These are phyloP conservation scores for Tachyglossus aculeatus DNA, from an alignment of 2,797 vertebrate species.

Conservation along the genomic window DNA sequence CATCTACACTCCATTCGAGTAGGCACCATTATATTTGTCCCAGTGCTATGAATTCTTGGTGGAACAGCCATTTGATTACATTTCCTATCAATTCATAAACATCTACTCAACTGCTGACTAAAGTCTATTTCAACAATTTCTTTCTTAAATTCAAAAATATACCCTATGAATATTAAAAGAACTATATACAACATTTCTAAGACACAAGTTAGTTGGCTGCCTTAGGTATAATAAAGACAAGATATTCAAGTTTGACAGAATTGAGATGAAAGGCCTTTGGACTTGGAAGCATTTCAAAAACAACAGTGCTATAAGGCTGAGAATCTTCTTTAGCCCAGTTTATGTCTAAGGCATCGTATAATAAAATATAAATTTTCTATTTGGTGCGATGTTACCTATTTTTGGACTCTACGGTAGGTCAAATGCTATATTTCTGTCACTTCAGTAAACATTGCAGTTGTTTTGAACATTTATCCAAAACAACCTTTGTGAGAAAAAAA, in stretches of 20 bases:
- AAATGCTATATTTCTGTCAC: constrained; percentile 67
- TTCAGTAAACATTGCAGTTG: constrained; percentile 53
- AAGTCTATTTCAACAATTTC: constrained; percentile 71
- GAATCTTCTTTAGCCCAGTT: constrained; percentile 77
- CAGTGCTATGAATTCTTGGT: constrained; percentile 73
- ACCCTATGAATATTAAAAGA: constrained; percentile 80
- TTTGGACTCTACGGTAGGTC: constrained; percentile 68
- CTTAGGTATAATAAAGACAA: constrained; percentile 68
- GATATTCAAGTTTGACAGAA: constrained; percentile 82
- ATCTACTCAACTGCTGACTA: constrained; percentile 68
- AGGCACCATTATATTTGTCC: constrained; percentile 79
- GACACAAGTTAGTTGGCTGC: constrained; percentile 76
- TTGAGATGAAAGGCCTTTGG: constrained; percentile 83
- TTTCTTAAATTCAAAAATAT: constrained; percentile 80
- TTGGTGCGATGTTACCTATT: constrained; percentile 74
- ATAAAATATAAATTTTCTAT: constrained; percentile 77
- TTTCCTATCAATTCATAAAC: constrained; percentile 58
- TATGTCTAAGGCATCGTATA: constrained; percentile 79
- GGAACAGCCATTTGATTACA: constrained; percentile 70
- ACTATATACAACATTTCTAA: constrained; percentile 78
- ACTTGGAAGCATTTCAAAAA: constrained; percentile 82
- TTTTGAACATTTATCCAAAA: constrained; percentile 62
- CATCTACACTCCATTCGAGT: constrained; percentile 77
- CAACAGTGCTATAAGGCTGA: constrained; percentile 78
- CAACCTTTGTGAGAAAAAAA: constrained; percentile 40